Base-by-base conservation (phyloP, 2,113 vertebrate species). In the Onychorhynchus coronatus region DNA sequence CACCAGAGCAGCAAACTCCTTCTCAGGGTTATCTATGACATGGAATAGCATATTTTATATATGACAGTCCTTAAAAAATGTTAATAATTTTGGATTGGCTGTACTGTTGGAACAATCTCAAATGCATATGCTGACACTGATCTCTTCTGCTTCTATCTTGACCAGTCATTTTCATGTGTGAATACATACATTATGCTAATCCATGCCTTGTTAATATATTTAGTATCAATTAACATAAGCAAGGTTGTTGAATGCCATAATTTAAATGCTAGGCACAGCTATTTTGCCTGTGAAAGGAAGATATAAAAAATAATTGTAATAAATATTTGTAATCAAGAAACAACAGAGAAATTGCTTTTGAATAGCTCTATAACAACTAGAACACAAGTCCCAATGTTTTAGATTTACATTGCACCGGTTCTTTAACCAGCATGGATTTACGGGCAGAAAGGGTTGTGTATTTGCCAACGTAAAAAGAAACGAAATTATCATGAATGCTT, bases 191-290 rank as follows among this genome's bases (percentile, higher is more conserved):
- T 55, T 84, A 55, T 63, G 83, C 80, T 94, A 95, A 95, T 93
- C 61, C 39, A 49, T 84, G 70, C 39, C 93, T 88, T 33, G 50
- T 81, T 94, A 85, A 93, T 82, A 42, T 68, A 76, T 78, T 71
- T 76, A 91, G 66, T 96, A 74, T 79, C 88, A 89, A 55, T 96
- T 61, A 97, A 76, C 74, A 93, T 49, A 85, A 89, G 91, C 35
- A 85, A 85, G 50, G 42, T 47, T 56, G 72, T 41, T 55, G 46
- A 50, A 25, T 27, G 47, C 47, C 47, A 4, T 62, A 35, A 81
- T 85, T 76, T 41, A 84, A 33, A 22, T 86, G 61, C 42, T 23
- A n/a, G n/a, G 55, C 78, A n/a, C 78, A 86, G 68, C 9, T 76
- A 58, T 89, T 91, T 88, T 85, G 21, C 15, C 27, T 88, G 53